Evolutionary conservation across 2,113 vertebrate genomes (phyloP).

Genomic region (Myiopsitta monachus): DNA sequence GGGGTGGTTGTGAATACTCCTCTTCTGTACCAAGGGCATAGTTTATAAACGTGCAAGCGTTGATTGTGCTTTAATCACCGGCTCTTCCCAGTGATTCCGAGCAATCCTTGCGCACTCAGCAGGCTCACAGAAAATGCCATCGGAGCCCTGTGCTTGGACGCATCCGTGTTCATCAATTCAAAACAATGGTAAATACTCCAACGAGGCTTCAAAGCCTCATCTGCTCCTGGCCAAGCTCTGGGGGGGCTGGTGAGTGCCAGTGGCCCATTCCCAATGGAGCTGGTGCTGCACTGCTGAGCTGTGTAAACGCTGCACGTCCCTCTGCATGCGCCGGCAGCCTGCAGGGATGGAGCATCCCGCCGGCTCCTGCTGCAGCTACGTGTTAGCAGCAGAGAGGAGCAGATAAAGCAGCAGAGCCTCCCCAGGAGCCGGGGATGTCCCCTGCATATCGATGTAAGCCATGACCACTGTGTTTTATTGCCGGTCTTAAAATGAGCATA

Average conservation of each 20-base stretch:
- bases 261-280: background rate
- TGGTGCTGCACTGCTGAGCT: background rate
- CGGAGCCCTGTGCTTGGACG: conserved; percentile 39
- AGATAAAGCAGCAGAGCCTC: background rate
- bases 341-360: background rate
- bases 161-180: background rate
- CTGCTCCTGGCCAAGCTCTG: background rate
- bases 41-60: conserved; percentile 47
- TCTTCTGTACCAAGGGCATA: conserved; percentile 34
- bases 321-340: background rate
- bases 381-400: background rate
- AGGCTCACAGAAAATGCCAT: conserved; percentile 33
- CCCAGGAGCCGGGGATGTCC: background rate
- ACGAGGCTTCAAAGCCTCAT: background rate
- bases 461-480: background rate
- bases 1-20: background rate
- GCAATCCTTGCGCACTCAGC: conserved; percentile 11
- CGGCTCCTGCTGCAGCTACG: background rate
- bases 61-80: conserved; percentile 59
- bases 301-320: background rate
- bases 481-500: background rate
- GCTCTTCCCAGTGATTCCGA: conserved; percentile 38
- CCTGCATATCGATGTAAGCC: background rate
- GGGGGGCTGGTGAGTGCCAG: background rate
- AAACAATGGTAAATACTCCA: background rate